These are phyloP conservation scores for Paralvinella palmiformis DNA, from an alignment of 1,140 invertebrate genomes.

Conservation along the genomic window DNA sequence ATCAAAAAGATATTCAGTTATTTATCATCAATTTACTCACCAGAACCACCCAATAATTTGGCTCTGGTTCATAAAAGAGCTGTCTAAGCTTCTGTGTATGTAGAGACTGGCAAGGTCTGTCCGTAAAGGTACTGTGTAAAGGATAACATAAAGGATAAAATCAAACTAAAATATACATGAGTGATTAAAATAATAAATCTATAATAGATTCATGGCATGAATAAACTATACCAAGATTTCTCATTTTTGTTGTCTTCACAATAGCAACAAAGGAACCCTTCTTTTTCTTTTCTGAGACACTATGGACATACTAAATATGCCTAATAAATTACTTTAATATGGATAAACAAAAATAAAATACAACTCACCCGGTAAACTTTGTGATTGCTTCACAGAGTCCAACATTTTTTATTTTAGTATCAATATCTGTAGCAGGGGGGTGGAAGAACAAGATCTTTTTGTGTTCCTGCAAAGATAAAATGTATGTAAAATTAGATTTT, in stretches of 20 bases:
- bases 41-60: constrained; percentile 84
- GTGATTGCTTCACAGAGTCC: constrained; percentile 87
- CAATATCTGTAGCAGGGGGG: constrained; percentile 68
- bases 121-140: constrained; percentile 73
- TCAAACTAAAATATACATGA: background rate
- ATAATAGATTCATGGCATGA: background rate
- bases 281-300: background rate
- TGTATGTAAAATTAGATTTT: background rate
- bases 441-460: constrained; percentile 84
- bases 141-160: constrained; percentile 20
- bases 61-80: constrained; percentile 78
- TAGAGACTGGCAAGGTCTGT: constrained; percentile 70
- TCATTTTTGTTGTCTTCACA: background rate
- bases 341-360: constrained; percentile 9
- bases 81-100: constrained; percentile 85
- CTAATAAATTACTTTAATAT: background rate
- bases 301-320: background rate
- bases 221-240: background rate
- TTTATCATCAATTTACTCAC: no score
- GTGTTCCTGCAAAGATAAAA: constrained; percentile 65
- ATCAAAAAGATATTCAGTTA: no score
- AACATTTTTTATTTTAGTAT: constrained; percentile 81
- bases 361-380: constrained; percentile 78
- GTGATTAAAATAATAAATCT: background rate
- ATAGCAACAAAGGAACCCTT: background rate